phyloP scores from a whole-genome alignment of 2,113 vertebrate genomes.

The Misgurnus anguillicaudatus region DNA sequence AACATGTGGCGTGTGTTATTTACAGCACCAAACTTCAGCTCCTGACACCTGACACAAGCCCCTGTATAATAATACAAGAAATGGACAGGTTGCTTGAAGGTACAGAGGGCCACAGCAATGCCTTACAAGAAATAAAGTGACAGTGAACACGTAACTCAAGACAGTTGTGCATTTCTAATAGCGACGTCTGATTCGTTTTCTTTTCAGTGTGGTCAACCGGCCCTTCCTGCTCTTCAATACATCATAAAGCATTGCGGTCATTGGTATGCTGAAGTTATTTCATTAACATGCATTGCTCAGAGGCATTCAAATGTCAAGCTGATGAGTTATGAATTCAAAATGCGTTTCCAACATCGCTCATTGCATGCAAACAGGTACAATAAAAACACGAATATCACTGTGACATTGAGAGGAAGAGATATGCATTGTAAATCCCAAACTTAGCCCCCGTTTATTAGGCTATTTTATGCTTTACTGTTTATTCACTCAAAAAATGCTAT shows the following conservation, averaged over 20 bases:
- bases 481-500: too few species aligned
- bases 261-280: conserved; percentile 35
- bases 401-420: conserved; percentile 19
- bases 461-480: too few species aligned
- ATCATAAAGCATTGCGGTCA: conserved; percentile 23
- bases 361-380: conserved; percentile 39
- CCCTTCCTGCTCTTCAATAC: conserved; percentile 3
- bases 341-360: conserved; percentile 5
- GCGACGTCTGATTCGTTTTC: conserved; percentile 7
- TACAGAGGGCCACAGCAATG: not conserved
- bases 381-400: conserved; percentile 31
- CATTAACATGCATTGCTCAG: conserved; percentile 32
- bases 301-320: conserved; percentile 41
- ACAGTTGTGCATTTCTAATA: conserved; percentile 12
- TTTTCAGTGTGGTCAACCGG: not conserved
- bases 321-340: conserved; percentile 43
- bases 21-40: not conserved
- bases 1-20: conserved; percentile 20
- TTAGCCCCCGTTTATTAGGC: too few species aligned
- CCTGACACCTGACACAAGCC: not conserved
- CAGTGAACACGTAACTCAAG: not conserved
- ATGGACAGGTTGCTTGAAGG: not conserved
- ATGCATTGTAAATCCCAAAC: too few species aligned
- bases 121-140: not conserved
- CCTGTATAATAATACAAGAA: not conserved